Conservation (phyloP, 2,888 invertebrate species). For the Apodemia zela region DNA sequence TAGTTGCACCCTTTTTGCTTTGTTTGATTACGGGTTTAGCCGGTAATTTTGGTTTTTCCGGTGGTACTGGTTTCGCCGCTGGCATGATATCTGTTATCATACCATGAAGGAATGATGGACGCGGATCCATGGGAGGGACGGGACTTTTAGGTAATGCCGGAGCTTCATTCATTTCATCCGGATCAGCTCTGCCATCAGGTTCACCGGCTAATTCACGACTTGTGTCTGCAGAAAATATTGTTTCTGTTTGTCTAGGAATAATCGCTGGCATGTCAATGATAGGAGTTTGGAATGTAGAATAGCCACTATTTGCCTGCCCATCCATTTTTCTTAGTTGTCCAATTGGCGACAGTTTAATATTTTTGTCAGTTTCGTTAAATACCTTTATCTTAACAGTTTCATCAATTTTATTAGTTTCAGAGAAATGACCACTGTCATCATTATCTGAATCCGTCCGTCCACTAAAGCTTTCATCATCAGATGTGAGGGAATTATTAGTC, state of each 20-base stretch:
- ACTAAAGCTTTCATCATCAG: slow-evolving; percentile 74
- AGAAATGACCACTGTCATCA: slow-evolving; percentile 77
- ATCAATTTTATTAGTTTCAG: slow-evolving; percentile 69
- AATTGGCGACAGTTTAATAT: slow-evolving; percentile 65
- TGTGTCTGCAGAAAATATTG: slow-evolving; percentile 76
- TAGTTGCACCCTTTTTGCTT: slow-evolving; percentile 57
- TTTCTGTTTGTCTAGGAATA: slow-evolving; percentile 63
- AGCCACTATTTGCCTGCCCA: slow-evolving; percentile 64
- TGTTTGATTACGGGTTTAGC: slow-evolving; percentile 80
- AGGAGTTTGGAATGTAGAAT: slow-evolving; percentile 72
- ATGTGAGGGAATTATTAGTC: slow-evolving; percentile 72
- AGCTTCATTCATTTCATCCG: slow-evolving; percentile 84
- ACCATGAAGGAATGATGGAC: slow-evolving; percentile 87
- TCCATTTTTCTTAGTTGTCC: slow-evolving; percentile 68
- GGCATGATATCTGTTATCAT: slow-evolving; percentile 74
- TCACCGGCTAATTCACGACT: slow-evolving; percentile 91
- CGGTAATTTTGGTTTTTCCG: slow-evolving; percentile 85
- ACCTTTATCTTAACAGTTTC: slow-evolving; percentile 76
- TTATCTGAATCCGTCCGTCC: slow-evolving; percentile 81
- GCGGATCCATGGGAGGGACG: slow-evolving; percentile 79
- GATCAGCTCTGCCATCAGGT: slow-evolving; percentile 92
- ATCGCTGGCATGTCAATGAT: slow-evolving; percentile 73
- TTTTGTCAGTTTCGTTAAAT: slow-evolving; percentile 69
- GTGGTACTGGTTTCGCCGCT: slow-evolving; percentile 81
- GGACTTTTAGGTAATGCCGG: slow-evolving; percentile 86